Conservation (phyloP, 2,113 vertebrate species). For the Hyla sarda region DNA sequence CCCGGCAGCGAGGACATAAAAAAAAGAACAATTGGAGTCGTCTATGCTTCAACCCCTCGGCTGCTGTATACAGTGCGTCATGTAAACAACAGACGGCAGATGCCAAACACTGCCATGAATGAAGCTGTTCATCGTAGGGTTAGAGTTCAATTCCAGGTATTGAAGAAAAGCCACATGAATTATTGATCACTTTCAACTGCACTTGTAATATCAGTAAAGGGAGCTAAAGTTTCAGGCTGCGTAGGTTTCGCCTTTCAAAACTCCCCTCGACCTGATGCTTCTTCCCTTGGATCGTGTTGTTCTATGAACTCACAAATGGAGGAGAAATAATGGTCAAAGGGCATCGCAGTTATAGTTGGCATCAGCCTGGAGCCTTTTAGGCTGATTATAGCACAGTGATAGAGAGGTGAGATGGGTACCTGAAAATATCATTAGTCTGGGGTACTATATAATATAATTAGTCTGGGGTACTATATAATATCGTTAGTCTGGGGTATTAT, state of each 20-base stretch:
- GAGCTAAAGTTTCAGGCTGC: constrained; percentile 45
- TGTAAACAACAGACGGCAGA: constrained; percentile 29
- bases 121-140: constrained; percentile 16
- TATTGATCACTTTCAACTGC: constrained; percentile 48
- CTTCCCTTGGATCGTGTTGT: constrained; percentile 39
- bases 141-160: constrained; percentile 49
- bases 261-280: not conserved
- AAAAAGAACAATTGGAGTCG: not conserved
- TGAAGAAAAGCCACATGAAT: constrained; percentile 52
- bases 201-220: constrained; percentile 54
- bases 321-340: not conserved
- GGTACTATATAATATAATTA: too few relatives aligned
- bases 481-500: too few relatives aligned
- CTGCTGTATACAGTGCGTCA: not conserved
- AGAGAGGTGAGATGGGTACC: not conserved
- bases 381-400: constrained; percentile 9
- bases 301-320: constrained; percentile 30
- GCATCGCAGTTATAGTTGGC: constrained; percentile 3
- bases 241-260: constrained; percentile 23
- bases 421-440: too few relatives aligned
- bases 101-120: not conserved
- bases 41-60: not conserved
- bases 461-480: too few relatives aligned
- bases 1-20: not conserved
- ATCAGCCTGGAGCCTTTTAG: constrained; percentile 15